These are phyloP conservation scores for Heliconius melpomene DNA, from an alignment of 1,140 invertebrate genomes.

Conservation along the genomic window DNA sequence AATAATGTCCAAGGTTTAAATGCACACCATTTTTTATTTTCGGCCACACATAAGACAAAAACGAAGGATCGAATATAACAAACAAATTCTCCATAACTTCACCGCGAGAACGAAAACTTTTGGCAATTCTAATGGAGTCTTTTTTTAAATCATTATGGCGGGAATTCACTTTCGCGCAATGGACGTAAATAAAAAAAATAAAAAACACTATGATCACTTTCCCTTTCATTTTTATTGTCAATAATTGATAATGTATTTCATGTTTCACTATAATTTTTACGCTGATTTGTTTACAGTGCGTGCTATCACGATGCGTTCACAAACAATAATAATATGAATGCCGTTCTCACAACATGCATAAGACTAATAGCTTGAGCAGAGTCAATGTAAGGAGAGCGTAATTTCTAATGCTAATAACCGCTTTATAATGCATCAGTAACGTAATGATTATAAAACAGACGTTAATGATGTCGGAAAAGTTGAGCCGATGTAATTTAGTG, in stretches of 20 bases:
- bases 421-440: slow-evolving; percentile 38
- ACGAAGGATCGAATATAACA: slow-evolving; percentile 74
- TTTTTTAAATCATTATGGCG: slow-evolving; percentile 52
- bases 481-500: neutral
- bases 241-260: slow-evolving; percentile 20
- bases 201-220: slow-evolving; percentile 51
- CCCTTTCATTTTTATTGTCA: slow-evolving; percentile 38
- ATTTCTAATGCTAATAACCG: slow-evolving; percentile 50
- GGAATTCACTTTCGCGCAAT: slow-evolving; percentile 40
- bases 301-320: slow-evolving; percentile 44
- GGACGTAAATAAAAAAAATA: slow-evolving; percentile 46
- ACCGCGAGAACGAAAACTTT: slow-evolving; percentile 46
- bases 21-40: slow-evolving; percentile 77
- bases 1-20: slow-evolving; percentile 58
- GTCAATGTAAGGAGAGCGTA: slow-evolving; percentile 45
- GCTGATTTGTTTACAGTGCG: slow-evolving; percentile 41
- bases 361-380: slow-evolving; percentile 30
- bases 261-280: slow-evolving; percentile 25
- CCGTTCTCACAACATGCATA: slow-evolving; percentile 40
- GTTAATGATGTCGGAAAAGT: slow-evolving; percentile 28
- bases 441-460: slow-evolving; percentile 37
- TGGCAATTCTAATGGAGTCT: slow-evolving; percentile 45
- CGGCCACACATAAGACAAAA: slow-evolving; percentile 76
- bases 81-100: slow-evolving; percentile 70
- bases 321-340: slow-evolving; percentile 41